These are phyloP conservation scores for Recurvirostra avosetta DNA, from an alignment of 2,113 vertebrate genomes.

Conservation along the genomic window DNA sequence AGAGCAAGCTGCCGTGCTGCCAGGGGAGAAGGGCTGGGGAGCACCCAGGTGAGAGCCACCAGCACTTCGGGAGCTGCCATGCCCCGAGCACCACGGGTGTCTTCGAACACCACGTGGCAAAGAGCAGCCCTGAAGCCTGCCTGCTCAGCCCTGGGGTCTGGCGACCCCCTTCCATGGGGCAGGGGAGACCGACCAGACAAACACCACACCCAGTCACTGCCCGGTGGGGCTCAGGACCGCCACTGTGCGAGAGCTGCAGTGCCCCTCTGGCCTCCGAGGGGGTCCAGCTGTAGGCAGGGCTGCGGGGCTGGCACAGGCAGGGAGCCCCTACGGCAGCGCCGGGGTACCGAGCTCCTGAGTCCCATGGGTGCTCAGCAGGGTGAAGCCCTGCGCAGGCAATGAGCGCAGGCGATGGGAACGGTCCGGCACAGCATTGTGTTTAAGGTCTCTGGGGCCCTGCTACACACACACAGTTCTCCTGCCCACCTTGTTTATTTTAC, in stretches of 20 bases:
- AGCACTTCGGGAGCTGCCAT: neutral
- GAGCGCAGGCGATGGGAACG: neutral
- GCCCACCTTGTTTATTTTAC: constrained; percentile 52
- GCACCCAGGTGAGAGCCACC: neutral
- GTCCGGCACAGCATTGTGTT: rapidly evolving
- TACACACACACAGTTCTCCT: neutral
- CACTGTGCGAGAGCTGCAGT: rapidly evolving
- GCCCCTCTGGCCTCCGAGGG: neutral
- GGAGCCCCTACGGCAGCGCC: rapidly evolving
- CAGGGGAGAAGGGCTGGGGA: neutral
- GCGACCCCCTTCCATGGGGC: rapidly evolving
- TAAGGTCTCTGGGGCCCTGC: neutral
- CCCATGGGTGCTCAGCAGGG: neutral
- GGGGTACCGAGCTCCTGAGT: neutral
- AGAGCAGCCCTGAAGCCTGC: neutral
- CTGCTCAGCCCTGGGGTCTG: rapidly evolving
- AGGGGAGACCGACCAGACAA: neutral
- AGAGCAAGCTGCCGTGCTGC: rapidly evolving
- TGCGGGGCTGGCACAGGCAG: rapidly evolving
- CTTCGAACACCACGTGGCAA: rapidly evolving
- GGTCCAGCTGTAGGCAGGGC: rapidly evolving
- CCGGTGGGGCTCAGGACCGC: neutral
- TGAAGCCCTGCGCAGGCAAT: rapidly evolving
- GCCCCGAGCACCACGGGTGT: rapidly evolving
- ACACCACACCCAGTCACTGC: rapidly evolving